Evolutionary conservation across 2,888 invertebrate genomes (phyloP).

Genomic region (Patella depressa): DNA sequence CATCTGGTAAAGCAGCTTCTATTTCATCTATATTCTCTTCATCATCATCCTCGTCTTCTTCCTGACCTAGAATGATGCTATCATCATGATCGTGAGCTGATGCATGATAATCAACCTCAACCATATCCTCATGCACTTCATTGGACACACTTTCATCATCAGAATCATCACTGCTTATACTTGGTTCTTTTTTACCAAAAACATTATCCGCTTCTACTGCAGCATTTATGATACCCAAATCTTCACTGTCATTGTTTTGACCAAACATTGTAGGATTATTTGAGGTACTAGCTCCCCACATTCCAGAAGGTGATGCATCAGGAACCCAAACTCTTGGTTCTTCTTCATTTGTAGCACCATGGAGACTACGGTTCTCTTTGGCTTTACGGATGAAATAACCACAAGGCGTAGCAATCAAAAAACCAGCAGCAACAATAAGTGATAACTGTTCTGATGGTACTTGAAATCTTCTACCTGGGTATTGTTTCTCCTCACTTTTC

Average conservation of each 20-base stretch:
- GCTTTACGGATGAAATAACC: constrained; percentile 55
- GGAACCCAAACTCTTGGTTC: not conserved
- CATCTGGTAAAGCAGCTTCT: constrained; percentile 21
- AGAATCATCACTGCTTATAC: constrained; percentile 18
- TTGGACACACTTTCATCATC: constrained; percentile 17
- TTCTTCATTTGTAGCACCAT: constrained; percentile 17
- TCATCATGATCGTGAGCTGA: constrained; percentile 9
- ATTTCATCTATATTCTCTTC: constrained; percentile 9
- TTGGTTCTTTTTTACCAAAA: constrained; percentile 1
- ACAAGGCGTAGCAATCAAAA: constrained; percentile 66
- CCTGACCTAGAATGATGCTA: constrained; percentile 17
- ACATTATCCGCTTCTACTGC: constrained; percentile 23
- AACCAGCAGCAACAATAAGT: constrained; percentile 72
- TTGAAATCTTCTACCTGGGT: not conserved
- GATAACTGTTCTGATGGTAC: constrained; percentile 61
- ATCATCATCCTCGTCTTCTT: constrained; percentile 20
- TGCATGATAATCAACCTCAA: constrained; percentile 10
- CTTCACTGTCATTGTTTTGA: constrained; percentile 17
- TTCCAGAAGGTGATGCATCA: not conserved
- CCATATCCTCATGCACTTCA: constrained; percentile 25
- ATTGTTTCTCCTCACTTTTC: constrained; percentile 24
- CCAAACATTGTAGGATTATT: constrained; percentile 1
- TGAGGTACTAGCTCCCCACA: constrained; percentile 13
- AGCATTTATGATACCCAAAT: constrained; percentile 23
- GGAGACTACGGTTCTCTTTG: constrained; percentile 31